A percentile compares a stretch with the other conserved stretches of the same genome.
phyloP scores from a whole-genome alignment of 2,113 vertebrate genomes.

The human region GRCh38 chr2:170861001-170861500 shows the following conservation, averaged over 20 bases:
- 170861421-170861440: too few species aligned
- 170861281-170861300: slow-evolving; percentile 55
- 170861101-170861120: slow-evolving; percentile 75
- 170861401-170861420: too few species aligned
- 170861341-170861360: too few species aligned
- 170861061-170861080: slow-evolving; percentile 72
- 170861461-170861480: too few species aligned
- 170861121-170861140: slow-evolving; percentile 71
- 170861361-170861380: too few species aligned
- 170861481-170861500: too few species aligned
- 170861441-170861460: too few species aligned
- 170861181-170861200: slow-evolving; percentile 19
- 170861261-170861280: slow-evolving; percentile 39
- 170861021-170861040: slow-evolving; percentile 60
- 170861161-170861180: slow-evolving; percentile 63
- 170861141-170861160: slow-evolving; percentile 65
- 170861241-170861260: not conserved
- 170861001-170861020: slow-evolving; percentile 63
- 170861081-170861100: slow-evolving; percentile 73
- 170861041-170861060: slow-evolving; percentile 70
- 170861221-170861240: slow-evolving; percentile 50
- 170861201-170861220: slow-evolving; percentile 15
- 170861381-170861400: too few species aligned
- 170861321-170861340: not conserved
- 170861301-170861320: slow-evolving; percentile 52